phyloP scores from a whole-genome alignment of 2,888 invertebrate genomes.

The Blastobasis lacticolella region DNA sequence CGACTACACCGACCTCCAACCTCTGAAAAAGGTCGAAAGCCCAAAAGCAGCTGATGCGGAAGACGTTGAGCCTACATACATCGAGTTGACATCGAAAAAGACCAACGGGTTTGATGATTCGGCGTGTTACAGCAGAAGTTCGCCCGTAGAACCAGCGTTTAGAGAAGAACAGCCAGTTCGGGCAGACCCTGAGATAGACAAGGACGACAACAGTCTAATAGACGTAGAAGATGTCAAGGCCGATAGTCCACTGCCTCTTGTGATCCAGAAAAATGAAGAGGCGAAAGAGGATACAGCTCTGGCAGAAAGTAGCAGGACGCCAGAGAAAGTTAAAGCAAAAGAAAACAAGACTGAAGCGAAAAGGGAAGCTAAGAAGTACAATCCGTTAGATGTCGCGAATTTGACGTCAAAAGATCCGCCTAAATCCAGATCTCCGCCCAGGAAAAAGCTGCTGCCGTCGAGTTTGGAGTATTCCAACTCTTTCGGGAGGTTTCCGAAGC shows the following conservation, averaged over 20 bases:
- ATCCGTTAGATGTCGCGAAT: slow-evolving; percentile 78
- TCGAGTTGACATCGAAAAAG: slow-evolving; percentile 61
- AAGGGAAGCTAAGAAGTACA: slow-evolving; percentile 66
- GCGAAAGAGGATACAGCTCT: slow-evolving; percentile 26
- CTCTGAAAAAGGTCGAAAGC: slow-evolving; percentile 58
- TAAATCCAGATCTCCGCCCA: slow-evolving; percentile 59
- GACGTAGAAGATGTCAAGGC: slow-evolving; percentile 65
- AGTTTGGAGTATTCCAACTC: slow-evolving; percentile 45
- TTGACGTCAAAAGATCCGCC: slow-evolving; percentile 76
- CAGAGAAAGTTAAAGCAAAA: slow-evolving; percentile 39
- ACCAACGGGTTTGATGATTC: slow-evolving; percentile 40
- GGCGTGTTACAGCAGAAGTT: slow-evolving; percentile 38
- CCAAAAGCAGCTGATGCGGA: slow-evolving; percentile 49
- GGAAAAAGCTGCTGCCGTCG: slow-evolving; percentile 63
- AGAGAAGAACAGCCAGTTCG: slow-evolving; percentile 58
- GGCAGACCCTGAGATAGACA: slow-evolving; percentile 65
- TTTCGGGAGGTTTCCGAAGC: slow-evolving; percentile 70
- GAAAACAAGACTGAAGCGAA: slow-evolving; percentile 49
- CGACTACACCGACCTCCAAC: slow-evolving; percentile 58
- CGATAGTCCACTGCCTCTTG: slow-evolving; percentile 39
- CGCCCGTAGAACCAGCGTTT: slow-evolving; percentile 53
- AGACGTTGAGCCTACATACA: slow-evolving; percentile 59
- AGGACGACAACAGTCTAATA: slow-evolving; percentile 62
- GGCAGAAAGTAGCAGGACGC: slow-evolving; percentile 36
- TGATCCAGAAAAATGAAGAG: slow-evolving; percentile 31